Conservation (phyloP, 2,113 vertebrate species). For the Dascyllus trimaculatus region DNA sequence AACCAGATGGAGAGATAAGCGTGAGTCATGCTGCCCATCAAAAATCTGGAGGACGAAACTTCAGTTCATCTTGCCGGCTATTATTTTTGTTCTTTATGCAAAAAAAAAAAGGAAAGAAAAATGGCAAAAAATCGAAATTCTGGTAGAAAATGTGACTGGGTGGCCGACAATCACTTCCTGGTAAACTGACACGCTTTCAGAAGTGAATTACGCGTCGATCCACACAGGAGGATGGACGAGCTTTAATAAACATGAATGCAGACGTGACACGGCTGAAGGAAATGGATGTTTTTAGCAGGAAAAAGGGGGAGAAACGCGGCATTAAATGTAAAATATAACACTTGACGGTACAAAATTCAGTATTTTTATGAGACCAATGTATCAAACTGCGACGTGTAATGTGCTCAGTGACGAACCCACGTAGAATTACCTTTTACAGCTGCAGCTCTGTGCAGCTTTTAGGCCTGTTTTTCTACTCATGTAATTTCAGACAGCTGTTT, state of each 20-base stretch:
- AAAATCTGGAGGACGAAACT: constrained; percentile 9
- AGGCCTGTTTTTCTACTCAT: neutral
- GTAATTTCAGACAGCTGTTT: neutral
- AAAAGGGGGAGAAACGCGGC: neutral
- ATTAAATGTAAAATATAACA: neutral
- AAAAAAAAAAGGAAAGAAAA: neutral
- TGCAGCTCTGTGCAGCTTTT: neutral
- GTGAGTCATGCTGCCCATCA: constrained; percentile 53
- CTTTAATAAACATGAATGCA: constrained; percentile 11
- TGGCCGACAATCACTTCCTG: neutral
- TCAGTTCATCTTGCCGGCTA: neutral
- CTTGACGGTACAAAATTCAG: neutral
- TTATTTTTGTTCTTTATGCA: neutral
- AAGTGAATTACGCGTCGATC: constrained; percentile 9
- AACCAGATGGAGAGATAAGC: constrained; percentile 4
- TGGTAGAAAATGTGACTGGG: neutral
- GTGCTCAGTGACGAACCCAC: neutral
- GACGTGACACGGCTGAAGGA: neutral
- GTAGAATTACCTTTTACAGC: neutral
- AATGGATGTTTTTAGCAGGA: neutral
- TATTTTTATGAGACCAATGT: neutral
- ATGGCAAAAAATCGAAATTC: too few species aligned
- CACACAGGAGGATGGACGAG: neutral
- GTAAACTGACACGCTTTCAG: constrained; percentile 17
- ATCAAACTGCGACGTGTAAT: neutral